Percentiles rank a stretch among this genome's conserved stretches.
Evolutionary conservation across 2,888 invertebrate species (phyloP).

Genomic region (Belgica antarctica): DNA sequence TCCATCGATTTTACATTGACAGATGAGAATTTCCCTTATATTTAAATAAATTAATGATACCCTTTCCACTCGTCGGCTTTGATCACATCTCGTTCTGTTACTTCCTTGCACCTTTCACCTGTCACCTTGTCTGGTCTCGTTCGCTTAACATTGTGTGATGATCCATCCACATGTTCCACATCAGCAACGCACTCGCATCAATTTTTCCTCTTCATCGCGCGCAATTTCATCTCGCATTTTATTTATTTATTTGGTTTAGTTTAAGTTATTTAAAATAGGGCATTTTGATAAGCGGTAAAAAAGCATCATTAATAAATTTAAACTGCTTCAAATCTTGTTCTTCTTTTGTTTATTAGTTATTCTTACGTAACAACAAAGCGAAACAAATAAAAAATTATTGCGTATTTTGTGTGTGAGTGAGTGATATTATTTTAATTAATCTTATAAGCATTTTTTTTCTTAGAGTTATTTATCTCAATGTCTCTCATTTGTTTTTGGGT

Average conservation of each 20-base stretch:
- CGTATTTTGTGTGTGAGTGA: slow-evolving; percentile 44
- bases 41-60: slow-evolving; percentile 44
- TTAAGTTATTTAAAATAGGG: slow-evolving; percentile 35
- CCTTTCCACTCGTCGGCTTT: slow-evolving; percentile 15
- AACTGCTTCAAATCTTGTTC: slow-evolving; percentile 38
- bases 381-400: slow-evolving; percentile 44
- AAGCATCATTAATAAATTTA: slow-evolving; percentile 44
- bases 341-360: not conserved
- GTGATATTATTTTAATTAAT: slow-evolving; percentile 35
- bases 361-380: slow-evolving; percentile 39
- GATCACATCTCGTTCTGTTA: not conserved
- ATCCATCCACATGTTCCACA: slow-evolving; percentile 34
- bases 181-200: slow-evolving; percentile 16
- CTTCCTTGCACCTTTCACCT: not conserved
- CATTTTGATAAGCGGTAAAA: slow-evolving; percentile 42
- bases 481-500: not conserved
- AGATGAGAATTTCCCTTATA: slow-evolving; percentile 36
- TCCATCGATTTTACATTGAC: slow-evolving; percentile 36
- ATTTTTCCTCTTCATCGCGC: slow-evolving; percentile 13
- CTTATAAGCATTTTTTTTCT: slow-evolving; percentile 8
- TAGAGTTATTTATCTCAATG: slow-evolving; percentile 14
- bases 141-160: slow-evolving; percentile 36
- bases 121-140: not conserved
- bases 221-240: not conserved
- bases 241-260: not conserved